These are phyloP conservation scores for Styela plicata DNA, from an alignment of 23 tunicate genomes.

Conservation along the genomic window DNA sequence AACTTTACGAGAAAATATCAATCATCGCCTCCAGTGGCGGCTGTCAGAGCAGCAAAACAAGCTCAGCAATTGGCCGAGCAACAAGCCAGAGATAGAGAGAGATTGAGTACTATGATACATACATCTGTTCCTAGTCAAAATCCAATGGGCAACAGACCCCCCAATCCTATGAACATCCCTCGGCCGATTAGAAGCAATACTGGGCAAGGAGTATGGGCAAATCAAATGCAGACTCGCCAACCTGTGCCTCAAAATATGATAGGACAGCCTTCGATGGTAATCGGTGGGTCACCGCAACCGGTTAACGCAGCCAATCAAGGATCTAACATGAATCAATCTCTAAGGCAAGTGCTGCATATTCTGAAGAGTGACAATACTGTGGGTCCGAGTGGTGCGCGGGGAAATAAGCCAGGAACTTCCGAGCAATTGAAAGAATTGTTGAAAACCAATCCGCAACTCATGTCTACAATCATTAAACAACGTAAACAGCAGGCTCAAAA, in stretches of 20 bases:
- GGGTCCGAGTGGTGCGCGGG: constrained; percentile 4
- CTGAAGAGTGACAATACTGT: not conserved
- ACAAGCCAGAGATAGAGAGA: constrained; percentile 34
- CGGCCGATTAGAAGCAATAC: constrained; percentile 7
- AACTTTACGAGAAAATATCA: not conserved
- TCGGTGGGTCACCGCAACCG: constrained; percentile 1
- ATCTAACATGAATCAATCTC: constrained; percentile 1
- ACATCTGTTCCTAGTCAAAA: not conserved
- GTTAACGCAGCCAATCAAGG: no score
- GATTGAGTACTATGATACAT: constrained; percentile 11
- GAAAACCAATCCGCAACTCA: constrained; percentile 54
- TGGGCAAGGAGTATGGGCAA: not conserved
- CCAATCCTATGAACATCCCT: not conserved
- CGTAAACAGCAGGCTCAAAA: constrained; percentile 38
- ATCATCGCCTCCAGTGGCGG: constrained; percentile 46
- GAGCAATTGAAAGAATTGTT: constrained; percentile 30
- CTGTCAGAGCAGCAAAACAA: constrained; percentile 78
- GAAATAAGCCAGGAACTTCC: constrained; percentile 9
- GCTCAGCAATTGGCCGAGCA: constrained; percentile 67
- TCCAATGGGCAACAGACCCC: not conserved
- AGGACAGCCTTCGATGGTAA: not conserved
- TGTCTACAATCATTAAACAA: constrained; percentile 53
- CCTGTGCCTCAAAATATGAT: not conserved
- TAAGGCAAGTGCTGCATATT: not conserved
- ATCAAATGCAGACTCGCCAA: not conserved